Conservation (phyloP, 2,113 vertebrate species). For the Thalassarche chlororhynchos region DNA sequence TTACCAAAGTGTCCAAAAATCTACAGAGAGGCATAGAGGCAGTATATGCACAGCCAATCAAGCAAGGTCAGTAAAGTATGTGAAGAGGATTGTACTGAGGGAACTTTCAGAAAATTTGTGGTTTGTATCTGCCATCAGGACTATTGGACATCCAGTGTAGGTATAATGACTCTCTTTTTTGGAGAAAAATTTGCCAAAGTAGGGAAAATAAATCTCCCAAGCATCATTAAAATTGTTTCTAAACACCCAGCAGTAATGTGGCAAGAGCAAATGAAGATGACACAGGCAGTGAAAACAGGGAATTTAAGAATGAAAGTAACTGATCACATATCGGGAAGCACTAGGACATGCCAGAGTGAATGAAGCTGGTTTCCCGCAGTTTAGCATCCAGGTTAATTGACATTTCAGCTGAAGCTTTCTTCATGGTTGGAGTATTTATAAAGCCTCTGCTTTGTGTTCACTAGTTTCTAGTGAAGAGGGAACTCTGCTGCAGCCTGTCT, state of each 20-base stretch:
- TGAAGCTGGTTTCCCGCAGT: background rate
- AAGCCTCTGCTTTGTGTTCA: background rate
- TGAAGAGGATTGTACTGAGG: background rate
- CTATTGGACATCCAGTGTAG: background rate
- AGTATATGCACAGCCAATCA: background rate
- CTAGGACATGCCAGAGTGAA: background rate
- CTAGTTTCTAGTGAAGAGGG: background rate
- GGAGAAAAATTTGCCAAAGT: background rate
- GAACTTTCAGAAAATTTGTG: background rate
- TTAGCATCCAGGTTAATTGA: background rate
- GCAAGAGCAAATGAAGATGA: background rate
- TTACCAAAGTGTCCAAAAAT: background rate
- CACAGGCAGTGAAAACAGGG: background rate
- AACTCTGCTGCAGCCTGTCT: background rate
- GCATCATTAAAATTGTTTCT: background rate
- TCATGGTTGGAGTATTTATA: background rate
- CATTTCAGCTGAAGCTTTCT: background rate
- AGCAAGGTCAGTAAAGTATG: background rate
- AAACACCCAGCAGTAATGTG: background rate
- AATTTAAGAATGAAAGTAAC: background rate
- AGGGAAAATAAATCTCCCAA: background rate
- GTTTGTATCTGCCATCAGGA: background rate
- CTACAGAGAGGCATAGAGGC: background rate
- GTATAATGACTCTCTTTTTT: background rate
- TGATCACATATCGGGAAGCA: background rate